These are phyloP conservation scores for Dugesia japonica DNA, from an alignment of 2,888 invertebrate species.

Conservation along the genomic window DNA sequence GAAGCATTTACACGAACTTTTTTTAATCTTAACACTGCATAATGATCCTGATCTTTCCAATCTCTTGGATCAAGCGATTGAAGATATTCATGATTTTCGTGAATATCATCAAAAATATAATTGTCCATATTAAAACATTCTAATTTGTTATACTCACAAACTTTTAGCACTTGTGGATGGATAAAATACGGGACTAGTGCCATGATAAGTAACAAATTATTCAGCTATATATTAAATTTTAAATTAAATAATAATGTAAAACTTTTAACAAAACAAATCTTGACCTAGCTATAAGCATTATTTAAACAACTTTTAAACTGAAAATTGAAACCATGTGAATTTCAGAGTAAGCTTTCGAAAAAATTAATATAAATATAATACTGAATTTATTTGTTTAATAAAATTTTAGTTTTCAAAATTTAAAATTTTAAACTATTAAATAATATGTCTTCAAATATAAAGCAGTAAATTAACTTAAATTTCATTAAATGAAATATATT, in stretches of 20 bases:
- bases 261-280: conserved; percentile 1
- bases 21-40: conserved; percentile 76
- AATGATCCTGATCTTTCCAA: conserved; percentile 95
- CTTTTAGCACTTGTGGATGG: not conserved
- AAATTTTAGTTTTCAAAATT: too few relatives aligned
- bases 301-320: not conserved
- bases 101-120: not conserved
- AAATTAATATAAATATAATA: too few relatives aligned
- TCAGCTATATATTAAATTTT: not conserved
- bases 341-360: too few relatives aligned
- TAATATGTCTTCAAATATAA: too few relatives aligned
- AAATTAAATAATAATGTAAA: not conserved
- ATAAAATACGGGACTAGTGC: not conserved
- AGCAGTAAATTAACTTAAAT: too few relatives aligned
- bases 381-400: too few relatives aligned
- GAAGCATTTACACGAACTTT: conserved; percentile 67
- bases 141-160: not conserved
- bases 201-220: not conserved
- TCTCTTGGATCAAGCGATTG: conserved; percentile 73
- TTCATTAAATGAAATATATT: too few relatives aligned
- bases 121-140: not conserved
- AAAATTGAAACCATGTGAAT: too few relatives aligned
- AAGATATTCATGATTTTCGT: conserved; percentile 5
- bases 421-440: too few relatives aligned
- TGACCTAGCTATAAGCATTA: not conserved